Evolutionary conservation across 2,888 invertebrate species (phyloP).

Genomic region (Pelosia muscerda): DNA sequence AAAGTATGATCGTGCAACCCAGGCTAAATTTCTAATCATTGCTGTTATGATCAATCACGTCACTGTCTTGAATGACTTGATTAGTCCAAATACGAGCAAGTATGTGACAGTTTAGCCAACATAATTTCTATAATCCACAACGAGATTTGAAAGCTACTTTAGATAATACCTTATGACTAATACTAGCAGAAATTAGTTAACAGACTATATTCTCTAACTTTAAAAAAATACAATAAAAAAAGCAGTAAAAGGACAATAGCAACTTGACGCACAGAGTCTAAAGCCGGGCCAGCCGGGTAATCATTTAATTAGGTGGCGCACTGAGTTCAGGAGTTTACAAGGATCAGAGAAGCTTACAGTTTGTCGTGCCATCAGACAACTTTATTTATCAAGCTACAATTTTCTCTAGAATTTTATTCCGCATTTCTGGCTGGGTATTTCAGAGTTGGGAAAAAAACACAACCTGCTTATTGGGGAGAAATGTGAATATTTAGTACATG

Average conservation of each 20-base stretch:
- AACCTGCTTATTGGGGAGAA: not conserved
- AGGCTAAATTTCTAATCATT: too few relatives aligned
- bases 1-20: too few relatives aligned
- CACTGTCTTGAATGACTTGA: too few relatives aligned
- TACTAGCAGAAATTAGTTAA: not conserved
- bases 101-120: too few relatives aligned
- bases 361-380: constrained; percentile 53
- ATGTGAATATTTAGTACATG: not conserved
- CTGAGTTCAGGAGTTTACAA: constrained; percentile 63
- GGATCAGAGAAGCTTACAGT: constrained; percentile 62
- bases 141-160: too few relatives aligned
- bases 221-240: constrained; percentile 16
- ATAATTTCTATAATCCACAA: too few relatives aligned
- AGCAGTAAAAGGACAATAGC: constrained; percentile 27
- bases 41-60: too few relatives aligned
- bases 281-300: constrained; percentile 64
- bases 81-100: too few relatives aligned
- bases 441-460: not conserved
- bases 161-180: not conserved
- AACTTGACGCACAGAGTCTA: constrained; percentile 30
- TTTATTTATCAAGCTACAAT: constrained; percentile 55
- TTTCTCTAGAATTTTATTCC: constrained; percentile 27
- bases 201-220: not conserved
- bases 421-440: not conserved
- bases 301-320: constrained; percentile 74